phyloP scores from a whole-genome alignment of 2,888 invertebrate genomes.

The Nymphalis urticae region DNA sequence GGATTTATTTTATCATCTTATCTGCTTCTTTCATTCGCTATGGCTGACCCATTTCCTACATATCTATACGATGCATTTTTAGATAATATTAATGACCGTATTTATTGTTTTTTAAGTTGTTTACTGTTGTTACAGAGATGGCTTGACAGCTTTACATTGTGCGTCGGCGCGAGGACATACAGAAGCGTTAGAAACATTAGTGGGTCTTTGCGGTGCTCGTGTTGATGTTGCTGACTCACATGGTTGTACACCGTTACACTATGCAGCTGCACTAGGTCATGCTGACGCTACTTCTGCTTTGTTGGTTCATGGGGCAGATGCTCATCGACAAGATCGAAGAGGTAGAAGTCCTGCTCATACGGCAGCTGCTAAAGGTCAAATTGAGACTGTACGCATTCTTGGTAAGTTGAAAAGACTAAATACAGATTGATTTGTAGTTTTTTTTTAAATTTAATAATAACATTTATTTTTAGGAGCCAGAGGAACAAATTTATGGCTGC shows the following conservation, averaged over 20 bases:
- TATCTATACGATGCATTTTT: too few species aligned
- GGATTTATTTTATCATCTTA: too few species aligned
- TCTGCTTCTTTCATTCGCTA: too few species aligned
- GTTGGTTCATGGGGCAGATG: conserved; percentile 93
- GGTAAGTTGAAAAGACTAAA: conserved; percentile 50
- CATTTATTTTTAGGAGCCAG: conserved; percentile 57
- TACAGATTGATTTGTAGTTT: conserved; percentile 30
- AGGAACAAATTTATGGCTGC: conserved; percentile 94
- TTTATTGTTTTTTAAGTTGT: neutral
- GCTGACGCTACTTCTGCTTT: conserved; percentile 95
- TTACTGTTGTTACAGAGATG: conserved; percentile 85
- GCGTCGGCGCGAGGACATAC: conserved; percentile 98
- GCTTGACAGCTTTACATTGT: conserved; percentile 97
- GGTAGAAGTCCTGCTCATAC: conserved; percentile 97
- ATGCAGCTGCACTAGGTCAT: conserved; percentile 97
- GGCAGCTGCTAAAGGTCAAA: conserved; percentile 97
- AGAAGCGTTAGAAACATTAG: conserved; percentile 93
- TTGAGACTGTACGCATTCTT: conserved; percentile 91
- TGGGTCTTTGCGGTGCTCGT: conserved; percentile 93
- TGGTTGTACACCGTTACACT: conserved; percentile 97
- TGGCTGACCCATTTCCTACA: too few species aligned
- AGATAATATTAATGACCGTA: too few species aligned
- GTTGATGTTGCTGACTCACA: conserved; percentile 95
- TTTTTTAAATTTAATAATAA: neutral
- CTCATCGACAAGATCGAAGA: conserved; percentile 95